Conservation (phyloP, 1,140 invertebrate species). For the Laupala kohalensis region DNA sequence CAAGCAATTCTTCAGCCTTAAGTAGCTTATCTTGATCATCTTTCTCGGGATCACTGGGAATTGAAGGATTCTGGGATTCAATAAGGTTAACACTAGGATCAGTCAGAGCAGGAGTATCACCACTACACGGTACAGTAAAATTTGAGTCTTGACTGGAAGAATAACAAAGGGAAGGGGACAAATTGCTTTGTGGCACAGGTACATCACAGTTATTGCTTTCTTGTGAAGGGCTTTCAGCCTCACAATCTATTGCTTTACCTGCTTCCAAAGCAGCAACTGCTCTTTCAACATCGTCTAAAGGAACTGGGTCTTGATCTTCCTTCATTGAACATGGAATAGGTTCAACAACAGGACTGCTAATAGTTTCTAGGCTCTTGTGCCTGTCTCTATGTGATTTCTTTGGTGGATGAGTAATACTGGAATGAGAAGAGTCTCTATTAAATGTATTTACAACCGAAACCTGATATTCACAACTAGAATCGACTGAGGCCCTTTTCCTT, state of each 20-base stretch:
- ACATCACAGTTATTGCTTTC: neutral
- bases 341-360: too few species aligned
- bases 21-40: constrained; percentile 22
- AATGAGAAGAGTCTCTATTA: neutral
- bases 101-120: neutral
- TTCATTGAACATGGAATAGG: neutral
- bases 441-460: neutral
- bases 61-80: neutral
- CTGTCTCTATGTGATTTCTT: neutral
- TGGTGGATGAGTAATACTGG: constrained; percentile 6
- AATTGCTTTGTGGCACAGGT: neutral
- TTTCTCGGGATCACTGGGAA: neutral
- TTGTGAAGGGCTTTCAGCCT: neutral
- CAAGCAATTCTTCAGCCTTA: constrained; percentile 19
- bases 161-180: neutral
- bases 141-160: neutral
- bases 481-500: neutral
- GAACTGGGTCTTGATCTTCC: neutral
- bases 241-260: neutral
- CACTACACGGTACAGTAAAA: neutral
- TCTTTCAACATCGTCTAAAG: neutral
- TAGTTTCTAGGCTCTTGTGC: neutral
- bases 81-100: neutral
- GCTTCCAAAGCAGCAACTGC: neutral
- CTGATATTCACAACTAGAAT: neutral